Base-by-base conservation (phyloP, 2,797 vertebrate species). In the Ctenopoma kingsleyae region DNA sequence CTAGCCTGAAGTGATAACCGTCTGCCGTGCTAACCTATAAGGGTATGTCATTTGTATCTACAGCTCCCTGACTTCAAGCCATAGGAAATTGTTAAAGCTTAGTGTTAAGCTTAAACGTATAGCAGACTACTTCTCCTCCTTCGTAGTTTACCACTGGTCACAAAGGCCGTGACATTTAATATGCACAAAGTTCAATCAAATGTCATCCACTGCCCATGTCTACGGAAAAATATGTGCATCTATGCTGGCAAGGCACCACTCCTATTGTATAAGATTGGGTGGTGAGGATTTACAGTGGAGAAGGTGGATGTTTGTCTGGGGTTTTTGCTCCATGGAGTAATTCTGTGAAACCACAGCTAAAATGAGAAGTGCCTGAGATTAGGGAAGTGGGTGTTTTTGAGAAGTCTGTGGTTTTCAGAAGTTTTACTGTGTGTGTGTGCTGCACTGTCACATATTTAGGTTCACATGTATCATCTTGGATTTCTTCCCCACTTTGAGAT, bases 161-260 rank as follows among this genome's bases (percentile, higher is more conserved):
- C 68, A 83, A 63, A 85, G 71, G 58, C 57, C 38, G 5, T 67
- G 83, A 80, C 74, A 83, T 81, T 85, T 82, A 62, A 76, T 78
- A 78, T 75, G 81, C 65, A 81, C 57, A 82, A 74, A 67, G 76
- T 85, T 84, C 16, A 46, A 85, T 86, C 74, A 78, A 84, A 88
- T 81, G 84, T 74, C 81, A 66, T 66, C 48, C 38, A 50, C 15
- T 64, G 71, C 58, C 72, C 38, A 38, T 4, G 32, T 65, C 74
- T 40, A 36, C 49, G 71, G 30, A 72, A 52, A 63, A 71, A 70
- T 20, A 55, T 9, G 20, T 46, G 64, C n/a, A 54, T 54, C 44
- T 22, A 23, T 3, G 38, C 50, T 74, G 67, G 60, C 59, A 67
- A 6, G 11, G 32, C 36, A 57, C 59, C n/a, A 25, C 40, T 59